A percentile compares a stretch with the other conserved stretches of the same genome.
Evolutionary conservation across 1,140 invertebrate species (phyloP).

Genomic region (Orius insidiosus): DNA sequence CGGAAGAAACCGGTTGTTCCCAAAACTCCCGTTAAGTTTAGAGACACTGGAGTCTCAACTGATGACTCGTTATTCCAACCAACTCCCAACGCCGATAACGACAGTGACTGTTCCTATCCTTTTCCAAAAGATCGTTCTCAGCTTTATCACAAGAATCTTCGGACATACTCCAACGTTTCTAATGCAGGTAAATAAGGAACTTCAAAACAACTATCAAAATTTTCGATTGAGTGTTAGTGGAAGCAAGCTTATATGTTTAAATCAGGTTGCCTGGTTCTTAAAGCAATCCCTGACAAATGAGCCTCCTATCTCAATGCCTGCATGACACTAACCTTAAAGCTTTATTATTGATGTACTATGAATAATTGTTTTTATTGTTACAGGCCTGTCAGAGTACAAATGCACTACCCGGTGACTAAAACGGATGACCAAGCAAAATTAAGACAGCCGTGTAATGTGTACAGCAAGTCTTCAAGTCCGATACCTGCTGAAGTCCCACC

Average conservation of each 20-base stretch:
- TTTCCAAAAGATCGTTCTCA: neutral
- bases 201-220: no score
- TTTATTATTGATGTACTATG: neutral
- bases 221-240: no score
- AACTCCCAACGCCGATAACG: slow-evolving; percentile 5
- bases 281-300: neutral
- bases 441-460: neutral
- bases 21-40: neutral
- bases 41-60: slow-evolving; percentile 6
- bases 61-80: slow-evolving; percentile 4
- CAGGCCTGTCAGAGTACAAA: neutral
- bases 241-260: no score
- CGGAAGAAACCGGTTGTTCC: neutral
- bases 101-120: neutral
- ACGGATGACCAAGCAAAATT: neutral
- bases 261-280: no score
- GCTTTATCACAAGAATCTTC: no score
- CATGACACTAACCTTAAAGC: neutral
- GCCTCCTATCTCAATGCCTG: neutral
- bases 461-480: slow-evolving; percentile 2
- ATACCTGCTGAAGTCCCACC: slow-evolving; percentile 13
- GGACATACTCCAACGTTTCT: no score
- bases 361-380: slow-evolving; percentile 2
- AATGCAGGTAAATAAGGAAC: no score
- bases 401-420: slow-evolving; percentile 5